Conservation (phyloP, 2,113 vertebrate genomes). For the Muscicapa adusta region DNA sequence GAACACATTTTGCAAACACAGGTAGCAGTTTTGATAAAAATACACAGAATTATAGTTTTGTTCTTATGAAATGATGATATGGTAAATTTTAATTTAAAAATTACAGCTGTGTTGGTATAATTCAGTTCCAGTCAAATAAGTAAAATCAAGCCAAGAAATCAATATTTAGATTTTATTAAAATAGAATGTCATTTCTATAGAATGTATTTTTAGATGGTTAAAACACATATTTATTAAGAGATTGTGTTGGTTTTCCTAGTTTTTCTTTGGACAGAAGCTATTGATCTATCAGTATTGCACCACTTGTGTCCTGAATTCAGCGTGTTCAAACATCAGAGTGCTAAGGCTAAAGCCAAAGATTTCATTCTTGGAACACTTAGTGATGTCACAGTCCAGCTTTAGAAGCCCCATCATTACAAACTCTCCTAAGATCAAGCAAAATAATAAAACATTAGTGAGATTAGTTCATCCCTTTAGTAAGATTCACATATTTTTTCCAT, state of each 20-base stretch:
- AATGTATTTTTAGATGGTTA: background rate
- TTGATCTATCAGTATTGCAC: background rate
- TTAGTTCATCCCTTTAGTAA: background rate
- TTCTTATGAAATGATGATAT: background rate
- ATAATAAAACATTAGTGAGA: background rate
- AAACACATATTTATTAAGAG: background rate
- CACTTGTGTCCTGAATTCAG: background rate
- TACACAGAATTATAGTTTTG: background rate
- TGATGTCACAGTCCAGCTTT: background rate
- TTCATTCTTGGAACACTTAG: background rate
- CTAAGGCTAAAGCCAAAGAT: background rate
- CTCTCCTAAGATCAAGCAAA: background rate
- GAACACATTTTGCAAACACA: background rate
- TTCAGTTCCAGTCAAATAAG: background rate
- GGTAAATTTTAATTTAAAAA: background rate
- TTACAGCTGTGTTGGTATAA: background rate
- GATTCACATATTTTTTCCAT: background rate
- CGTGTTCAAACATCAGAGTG: background rate
- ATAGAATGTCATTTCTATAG: background rate
- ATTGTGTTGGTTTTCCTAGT: background rate
- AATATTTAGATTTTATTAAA: background rate
- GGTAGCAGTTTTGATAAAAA: background rate
- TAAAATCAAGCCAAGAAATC: background rate
- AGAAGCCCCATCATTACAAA: background rate
- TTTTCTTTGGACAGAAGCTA: background rate